phyloP scores from a whole-genome alignment of 2,888 invertebrate genomes.

The Gasteruption jaculator region DNA sequence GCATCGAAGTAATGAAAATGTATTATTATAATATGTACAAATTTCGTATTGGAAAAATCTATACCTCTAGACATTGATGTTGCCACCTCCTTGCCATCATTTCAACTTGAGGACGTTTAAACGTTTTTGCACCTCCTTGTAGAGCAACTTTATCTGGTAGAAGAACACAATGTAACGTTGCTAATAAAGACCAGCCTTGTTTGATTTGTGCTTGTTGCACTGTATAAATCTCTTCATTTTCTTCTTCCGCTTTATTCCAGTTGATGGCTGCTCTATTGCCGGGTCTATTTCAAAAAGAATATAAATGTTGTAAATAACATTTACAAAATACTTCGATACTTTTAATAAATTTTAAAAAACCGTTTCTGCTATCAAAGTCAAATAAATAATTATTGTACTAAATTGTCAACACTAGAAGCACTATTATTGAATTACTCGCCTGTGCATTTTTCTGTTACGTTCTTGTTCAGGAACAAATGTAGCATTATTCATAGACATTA shows the following conservation, averaged over 20 bases:
- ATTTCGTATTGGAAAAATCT: too few relatives aligned
- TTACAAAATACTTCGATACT: neutral
- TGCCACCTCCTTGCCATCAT: slow-evolving; percentile 98
- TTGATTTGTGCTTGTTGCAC: slow-evolving; percentile 91
- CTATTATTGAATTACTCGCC: slow-evolving; percentile 51
- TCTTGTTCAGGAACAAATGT: slow-evolving; percentile 89
- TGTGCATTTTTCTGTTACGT: slow-evolving; percentile 70
- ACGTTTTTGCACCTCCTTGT: slow-evolving; percentile 66
- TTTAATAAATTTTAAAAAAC: neutral
- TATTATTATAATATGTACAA: too few relatives aligned
- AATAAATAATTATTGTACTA: neutral
- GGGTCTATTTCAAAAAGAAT: slow-evolving; percentile 51
- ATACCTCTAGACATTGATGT: slow-evolving; percentile 97
- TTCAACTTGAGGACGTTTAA: slow-evolving; percentile 95
- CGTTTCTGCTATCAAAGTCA: neutral
- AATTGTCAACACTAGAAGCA: neutral
- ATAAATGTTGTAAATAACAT: neutral
- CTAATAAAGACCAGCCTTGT: slow-evolving; percentile 95
- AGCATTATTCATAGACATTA: slow-evolving; percentile 97
- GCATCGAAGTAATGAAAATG: too few relatives aligned
- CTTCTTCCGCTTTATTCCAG: slow-evolving; percentile 73
- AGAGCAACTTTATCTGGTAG: slow-evolving; percentile 87
- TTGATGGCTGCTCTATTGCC: slow-evolving; percentile 61
- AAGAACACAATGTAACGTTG: slow-evolving; percentile 93
- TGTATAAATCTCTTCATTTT: slow-evolving; percentile 76